Evolutionary conservation across 2,113 vertebrate genomes (phyloP), one percentile per base, ranked within the genome.

Genomic region (Gila orcuttii): DNA sequence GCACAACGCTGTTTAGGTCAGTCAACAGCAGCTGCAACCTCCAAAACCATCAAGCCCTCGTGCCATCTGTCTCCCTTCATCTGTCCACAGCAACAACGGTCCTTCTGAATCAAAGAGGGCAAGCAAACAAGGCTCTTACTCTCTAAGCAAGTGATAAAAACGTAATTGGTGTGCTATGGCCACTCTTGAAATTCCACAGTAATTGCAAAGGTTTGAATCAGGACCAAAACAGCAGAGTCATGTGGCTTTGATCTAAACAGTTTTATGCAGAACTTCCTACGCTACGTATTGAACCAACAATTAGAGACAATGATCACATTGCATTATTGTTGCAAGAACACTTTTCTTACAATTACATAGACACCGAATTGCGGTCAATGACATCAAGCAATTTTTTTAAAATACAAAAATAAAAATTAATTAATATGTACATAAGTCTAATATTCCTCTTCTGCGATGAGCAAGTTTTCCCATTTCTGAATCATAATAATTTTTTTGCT

Each of bases 101-200:
- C 69, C 57, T 50, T 50, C 52, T 17, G 21, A 85, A 83, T 79
- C 82, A 86, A 89, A 78, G n/a, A 55, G 68, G 39, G 62, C 47
- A 17, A 50, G 11, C 28, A 36, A 85, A 89, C 76, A 75, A 83
- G 85, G 76, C 79, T 62, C 42, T 62, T 75, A 79, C 36, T 84
- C 79, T 85, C 36, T 64, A 74, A 50, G 33, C 6, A 79, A 81
- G 87, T 85, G 80, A 87, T 87, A 85, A 90, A 89, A 89, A 82
- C 71, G 74, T 88, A 90, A 91, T 89, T 87, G 83, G 85, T 57
- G 62, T 66, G n/a, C 7, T 82, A 52, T 80, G 59, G 66, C 85
- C 69, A 62, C 69, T 86, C 66, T 79, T 88, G 13, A 82, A 75
- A 90, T 90, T 90, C 88, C 89, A 87, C 31, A 42, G 87, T 88